phyloP scores from a whole-genome alignment of 2,888 invertebrate species.

The Tenthredo amoena region DNA sequence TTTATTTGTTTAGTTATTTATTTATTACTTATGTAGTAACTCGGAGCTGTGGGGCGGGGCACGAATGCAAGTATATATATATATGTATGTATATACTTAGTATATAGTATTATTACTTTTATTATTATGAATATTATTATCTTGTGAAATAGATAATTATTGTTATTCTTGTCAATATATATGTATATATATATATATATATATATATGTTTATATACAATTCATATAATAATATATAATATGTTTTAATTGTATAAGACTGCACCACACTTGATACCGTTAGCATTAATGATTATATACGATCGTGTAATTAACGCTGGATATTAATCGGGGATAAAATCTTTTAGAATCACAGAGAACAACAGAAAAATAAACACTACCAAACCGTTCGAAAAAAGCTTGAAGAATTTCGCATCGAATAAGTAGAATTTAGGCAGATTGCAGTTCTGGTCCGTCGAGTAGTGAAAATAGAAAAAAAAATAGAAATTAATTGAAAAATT shows the following conservation, averaged over 20 bases:
- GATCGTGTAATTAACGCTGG: not conserved
- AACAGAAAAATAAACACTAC: not conserved
- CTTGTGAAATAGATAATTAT: conserved; percentile 60
- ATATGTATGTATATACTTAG: not conserved
- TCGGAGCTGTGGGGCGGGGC: conserved; percentile 2
- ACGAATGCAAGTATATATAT: not conserved
- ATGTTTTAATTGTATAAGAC: conserved; percentile 59
- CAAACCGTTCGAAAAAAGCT: not conserved
- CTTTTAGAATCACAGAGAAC: not conserved
- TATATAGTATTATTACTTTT: not conserved
- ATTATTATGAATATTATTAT: conserved; percentile 36
- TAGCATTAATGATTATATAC: not conserved
- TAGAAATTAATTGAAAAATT: not conserved
- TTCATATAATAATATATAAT: too few relatives aligned
- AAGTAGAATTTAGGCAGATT: not conserved
- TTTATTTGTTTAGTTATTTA: not conserved
- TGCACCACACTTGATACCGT: not conserved
- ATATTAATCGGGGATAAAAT: not conserved
- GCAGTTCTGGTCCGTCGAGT: too few relatives aligned
- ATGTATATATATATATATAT: conserved; percentile 55
- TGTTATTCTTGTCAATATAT: conserved; percentile 61
- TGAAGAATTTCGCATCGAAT: not conserved
- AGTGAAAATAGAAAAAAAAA: not conserved
- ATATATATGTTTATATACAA: too few relatives aligned
- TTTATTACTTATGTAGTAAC: not conserved